Percentiles rank a stretch among this genome's conserved stretches.
Evolutionary conservation across 2,888 invertebrate genomes (phyloP).

Genomic region (Dasysyrphus albostriatus): DNA sequence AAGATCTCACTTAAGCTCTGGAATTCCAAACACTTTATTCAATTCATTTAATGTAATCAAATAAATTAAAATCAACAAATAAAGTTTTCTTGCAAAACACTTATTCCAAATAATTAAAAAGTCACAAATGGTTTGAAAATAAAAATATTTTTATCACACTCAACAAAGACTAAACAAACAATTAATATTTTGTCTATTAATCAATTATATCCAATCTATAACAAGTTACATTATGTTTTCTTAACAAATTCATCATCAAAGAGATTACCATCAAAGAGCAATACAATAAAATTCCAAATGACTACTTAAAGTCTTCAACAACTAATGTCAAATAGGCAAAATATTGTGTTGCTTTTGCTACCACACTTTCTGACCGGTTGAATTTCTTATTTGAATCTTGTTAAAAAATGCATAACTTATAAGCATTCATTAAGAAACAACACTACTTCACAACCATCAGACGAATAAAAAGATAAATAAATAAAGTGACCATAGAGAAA

Average conservation of each 20-base stretch:
- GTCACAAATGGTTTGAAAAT: background rate
- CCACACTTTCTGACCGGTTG: background rate
- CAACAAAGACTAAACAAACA: background rate
- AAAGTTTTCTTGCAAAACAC: background rate
- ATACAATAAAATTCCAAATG: conserved; percentile 19
- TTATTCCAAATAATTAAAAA: background rate
- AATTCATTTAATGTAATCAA: too few relatives aligned
- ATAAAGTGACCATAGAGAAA: background rate
- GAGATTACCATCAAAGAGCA: conserved; percentile 8
- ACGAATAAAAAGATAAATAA: background rate
- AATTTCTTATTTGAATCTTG: conserved; percentile 13
- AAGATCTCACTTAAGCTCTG: too few relatives aligned
- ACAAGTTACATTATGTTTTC: conserved; percentile 4
- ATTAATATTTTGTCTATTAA: conserved; percentile 1
- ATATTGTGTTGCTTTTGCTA: background rate
- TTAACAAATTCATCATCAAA: background rate
- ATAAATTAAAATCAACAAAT: background rate
- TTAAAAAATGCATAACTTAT: conserved; percentile 18
- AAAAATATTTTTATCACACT: background rate
- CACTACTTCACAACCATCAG: background rate
- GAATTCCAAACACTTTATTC: too few relatives aligned
- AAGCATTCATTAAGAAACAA: conserved; percentile 8
- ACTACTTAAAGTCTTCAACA: conserved; percentile 4
- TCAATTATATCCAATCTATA: background rate
- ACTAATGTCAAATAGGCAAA: conserved; percentile 2